These are phyloP conservation scores for Brenthis daphne DNA, from an alignment of 2,888 invertebrate species.

Conservation along the genomic window DNA sequence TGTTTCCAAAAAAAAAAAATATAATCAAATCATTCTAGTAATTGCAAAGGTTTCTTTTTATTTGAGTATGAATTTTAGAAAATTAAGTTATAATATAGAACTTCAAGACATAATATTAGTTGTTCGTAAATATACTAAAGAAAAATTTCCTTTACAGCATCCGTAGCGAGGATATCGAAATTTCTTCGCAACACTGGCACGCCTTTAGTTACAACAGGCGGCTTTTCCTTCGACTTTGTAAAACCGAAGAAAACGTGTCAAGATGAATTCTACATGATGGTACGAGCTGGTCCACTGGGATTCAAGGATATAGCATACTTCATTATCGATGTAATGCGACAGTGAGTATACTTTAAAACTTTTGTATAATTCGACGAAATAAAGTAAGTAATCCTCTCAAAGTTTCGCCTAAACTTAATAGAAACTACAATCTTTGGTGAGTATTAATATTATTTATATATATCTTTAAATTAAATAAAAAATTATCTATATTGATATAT, in stretches of 20 bases:
- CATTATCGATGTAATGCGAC: conserved; percentile 85
- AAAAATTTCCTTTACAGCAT: conserved; percentile 82
- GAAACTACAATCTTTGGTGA: too few relatives aligned
- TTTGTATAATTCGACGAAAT: background rate
- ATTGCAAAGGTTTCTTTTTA: too few relatives aligned
- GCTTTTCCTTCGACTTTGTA: conserved; percentile 90
- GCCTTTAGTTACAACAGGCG: conserved; percentile 91
- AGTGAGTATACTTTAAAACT: conserved; percentile 74
- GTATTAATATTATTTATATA: too few relatives aligned
- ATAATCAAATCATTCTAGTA: too few relatives aligned
- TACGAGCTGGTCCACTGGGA: conserved; percentile 87
- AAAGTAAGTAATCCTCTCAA: background rate
- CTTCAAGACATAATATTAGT: background rate
- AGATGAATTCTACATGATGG: conserved; percentile 90
- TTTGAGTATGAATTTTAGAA: background rate
- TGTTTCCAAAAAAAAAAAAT: too few relatives aligned
- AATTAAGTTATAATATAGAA: background rate
- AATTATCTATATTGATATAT: too few relatives aligned
- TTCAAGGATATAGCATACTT: conserved; percentile 88
- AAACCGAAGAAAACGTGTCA: conserved; percentile 85
- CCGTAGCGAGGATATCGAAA: conserved; percentile 89
- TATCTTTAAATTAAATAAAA: too few relatives aligned
- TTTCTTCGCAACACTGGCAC: conserved; percentile 88
- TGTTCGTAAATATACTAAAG: background rate
- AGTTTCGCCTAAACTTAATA: background rate